A percentile compares a stretch with the other conserved stretches of the same genome.
phyloP scores from a whole-genome alignment of 2,888 invertebrate species.

The Acrocera orbiculus region DNA sequence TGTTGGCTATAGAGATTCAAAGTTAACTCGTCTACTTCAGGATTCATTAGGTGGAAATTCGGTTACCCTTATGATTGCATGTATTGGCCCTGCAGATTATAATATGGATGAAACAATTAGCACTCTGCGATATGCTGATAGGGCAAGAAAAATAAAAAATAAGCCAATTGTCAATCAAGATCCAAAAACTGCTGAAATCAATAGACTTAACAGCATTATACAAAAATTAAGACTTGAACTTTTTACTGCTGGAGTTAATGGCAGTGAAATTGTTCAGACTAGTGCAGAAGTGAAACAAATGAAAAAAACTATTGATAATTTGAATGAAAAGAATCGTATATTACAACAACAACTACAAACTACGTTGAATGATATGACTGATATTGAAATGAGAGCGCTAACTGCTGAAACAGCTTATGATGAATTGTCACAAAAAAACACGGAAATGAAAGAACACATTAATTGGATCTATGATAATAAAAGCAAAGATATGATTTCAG shows the following conservation, averaged over 20 bases:
- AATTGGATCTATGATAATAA: conserved; percentile 34
- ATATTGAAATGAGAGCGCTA: conserved; percentile 50
- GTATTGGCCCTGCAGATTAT: conserved; percentile 82
- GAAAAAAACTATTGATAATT: conserved; percentile 7
- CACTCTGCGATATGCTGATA: conserved; percentile 75
- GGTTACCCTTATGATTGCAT: conserved; percentile 87
- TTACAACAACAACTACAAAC: conserved; percentile 48
- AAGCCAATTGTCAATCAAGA: conserved; percentile 78
- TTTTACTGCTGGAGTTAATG: conserved; percentile 20
- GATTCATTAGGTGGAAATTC: conserved; percentile 92
- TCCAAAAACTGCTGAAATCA: conserved; percentile 62
- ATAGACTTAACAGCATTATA: conserved; percentile 50
- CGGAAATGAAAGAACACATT: conserved; percentile 41
- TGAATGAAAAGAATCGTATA: conserved; percentile 41
- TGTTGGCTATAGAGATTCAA: conserved; percentile 83
- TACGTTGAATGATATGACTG: conserved; percentile 49
- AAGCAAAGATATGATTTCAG: conserved; percentile 24
- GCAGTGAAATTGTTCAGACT: conserved; percentile 12
- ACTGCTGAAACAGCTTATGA: conserved; percentile 53
- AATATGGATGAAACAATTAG: conserved; percentile 76
- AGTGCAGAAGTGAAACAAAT: conserved; percentile 1
- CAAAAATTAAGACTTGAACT: conserved; percentile 50
- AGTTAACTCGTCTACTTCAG: conserved; percentile 77
- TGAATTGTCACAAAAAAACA: conserved; percentile 39
- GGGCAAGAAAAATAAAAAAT: conserved; percentile 72